Evolutionary conservation across 1,140 invertebrate genomes (phyloP), one percentile per base, ranked within the genome.

Genomic region (Nylanderia fulva): DNA sequence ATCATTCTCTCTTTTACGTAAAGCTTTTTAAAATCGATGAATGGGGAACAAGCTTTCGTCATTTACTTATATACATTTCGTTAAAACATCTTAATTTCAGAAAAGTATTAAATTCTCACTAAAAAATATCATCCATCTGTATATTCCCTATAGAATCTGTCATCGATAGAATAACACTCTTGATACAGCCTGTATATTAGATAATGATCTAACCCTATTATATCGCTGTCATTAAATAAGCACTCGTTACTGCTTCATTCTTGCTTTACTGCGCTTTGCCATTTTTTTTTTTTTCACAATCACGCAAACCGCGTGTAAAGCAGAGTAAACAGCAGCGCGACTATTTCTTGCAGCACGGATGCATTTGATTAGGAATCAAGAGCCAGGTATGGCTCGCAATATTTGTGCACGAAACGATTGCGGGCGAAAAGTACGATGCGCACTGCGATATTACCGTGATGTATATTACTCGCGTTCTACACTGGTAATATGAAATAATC

Each of bases 341-440:
- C 80, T 29, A 84, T 52, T 84, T 69, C 39, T 48, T 29, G 39
- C 36, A 24, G 80, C 69, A 61, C 27, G 58, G 42, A 54, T 75
- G 71, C 80, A 36, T 84, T 84, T 63, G 80, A 84, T 84, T 84
- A 84, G 69, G 69, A 84, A 84, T 84, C 80, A 74, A 63, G 80
- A 84, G 58, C 27, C 45, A 33, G 36, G 39, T 24, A 33, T 45
- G 52, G 77, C 45, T 60, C 24, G 66, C 45, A n/a, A 75, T 83
- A 75, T 83, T 83, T 83, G 80, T 71, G 33, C 80, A 84, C 71
- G 71, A 84, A 84, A 72, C 39, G 80, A 83, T 75, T 83, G 80
- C 69, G 80, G 58, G 2, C 54, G 21, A 83, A 27, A 71, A 60
- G n/a, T 18, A 54, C 21, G 27, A 39, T 84, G 54, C 45, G 42